phyloP scores from a whole-genome alignment of 2,888 invertebrate species.

The Villa cingulata region DNA sequence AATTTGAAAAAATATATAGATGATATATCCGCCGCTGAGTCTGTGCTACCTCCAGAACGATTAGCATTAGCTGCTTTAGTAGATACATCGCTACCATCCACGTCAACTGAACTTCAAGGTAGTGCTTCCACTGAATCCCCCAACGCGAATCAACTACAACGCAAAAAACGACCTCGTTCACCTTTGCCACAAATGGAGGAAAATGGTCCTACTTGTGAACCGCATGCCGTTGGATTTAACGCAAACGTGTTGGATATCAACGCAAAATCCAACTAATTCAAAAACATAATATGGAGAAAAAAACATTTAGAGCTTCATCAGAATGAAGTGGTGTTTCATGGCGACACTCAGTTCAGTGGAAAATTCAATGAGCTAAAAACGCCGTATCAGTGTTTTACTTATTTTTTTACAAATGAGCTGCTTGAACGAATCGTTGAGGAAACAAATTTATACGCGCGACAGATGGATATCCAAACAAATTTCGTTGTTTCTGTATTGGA shows the following conservation, averaged over 20 bases:
- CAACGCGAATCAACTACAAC: too few relatives aligned
- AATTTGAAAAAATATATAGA: too few relatives aligned
- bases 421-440: not conserved
- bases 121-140: too few relatives aligned
- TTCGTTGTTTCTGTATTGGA: not conserved
- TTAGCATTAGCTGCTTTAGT: too few relatives aligned
- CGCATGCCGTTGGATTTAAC: not conserved
- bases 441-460: not conserved
- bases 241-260: not conserved
- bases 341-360: not conserved
- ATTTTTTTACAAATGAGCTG: not conserved
- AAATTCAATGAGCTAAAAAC: not conserved
- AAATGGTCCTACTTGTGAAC: not conserved
- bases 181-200: too few relatives aligned
- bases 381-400: not conserved
- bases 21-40: too few relatives aligned
- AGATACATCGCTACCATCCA: too few relatives aligned
- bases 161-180: too few relatives aligned
- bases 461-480: not conserved
- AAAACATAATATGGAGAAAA: not conserved
- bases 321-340: not conserved
- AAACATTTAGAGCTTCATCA: not conserved
- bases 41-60: too few relatives aligned
- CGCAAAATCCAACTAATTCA: not conserved
- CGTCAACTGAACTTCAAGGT: too few relatives aligned